phyloP scores from a whole-genome alignment of 2,113 vertebrate genomes.

The Nesoenas mayeri region DNA sequence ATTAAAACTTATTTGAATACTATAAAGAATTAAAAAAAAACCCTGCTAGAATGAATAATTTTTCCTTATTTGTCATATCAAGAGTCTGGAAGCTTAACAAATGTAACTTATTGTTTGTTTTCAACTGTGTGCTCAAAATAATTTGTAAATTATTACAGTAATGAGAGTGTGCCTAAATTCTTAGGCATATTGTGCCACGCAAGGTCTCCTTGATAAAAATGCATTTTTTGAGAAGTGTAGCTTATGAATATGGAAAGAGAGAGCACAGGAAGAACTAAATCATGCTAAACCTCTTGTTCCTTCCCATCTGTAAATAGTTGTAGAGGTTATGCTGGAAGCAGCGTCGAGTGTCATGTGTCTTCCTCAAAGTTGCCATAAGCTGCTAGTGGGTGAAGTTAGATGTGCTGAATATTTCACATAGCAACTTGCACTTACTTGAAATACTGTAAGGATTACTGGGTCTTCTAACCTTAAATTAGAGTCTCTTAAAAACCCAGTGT shows the following conservation, averaged over 20 bases:
- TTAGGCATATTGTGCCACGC: not conserved
- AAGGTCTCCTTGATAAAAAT: not conserved
- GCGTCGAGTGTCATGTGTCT: not conserved
- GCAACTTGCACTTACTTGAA: not conserved
- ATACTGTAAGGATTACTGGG: not conserved
- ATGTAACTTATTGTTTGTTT: not conserved
- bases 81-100: not conserved
- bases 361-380: not conserved
- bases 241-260: conserved; percentile 7
- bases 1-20: not conserved
- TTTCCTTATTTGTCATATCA: not conserved
- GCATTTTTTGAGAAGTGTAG: not conserved
- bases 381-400: not conserved
- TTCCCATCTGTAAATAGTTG: not conserved
- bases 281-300: not conserved
- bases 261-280: not conserved
- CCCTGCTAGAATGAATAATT: not conserved
- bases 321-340: not conserved
- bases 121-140: not conserved
- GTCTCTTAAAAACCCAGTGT: not conserved
- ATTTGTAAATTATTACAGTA: not conserved
- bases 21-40: not conserved
- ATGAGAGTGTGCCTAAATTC: not conserved
- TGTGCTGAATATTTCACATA: not conserved
- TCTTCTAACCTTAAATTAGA: not conserved